phyloP scores from a whole-genome alignment of 2,797 vertebrate species.

The Hafferia zeledoni region DNA sequence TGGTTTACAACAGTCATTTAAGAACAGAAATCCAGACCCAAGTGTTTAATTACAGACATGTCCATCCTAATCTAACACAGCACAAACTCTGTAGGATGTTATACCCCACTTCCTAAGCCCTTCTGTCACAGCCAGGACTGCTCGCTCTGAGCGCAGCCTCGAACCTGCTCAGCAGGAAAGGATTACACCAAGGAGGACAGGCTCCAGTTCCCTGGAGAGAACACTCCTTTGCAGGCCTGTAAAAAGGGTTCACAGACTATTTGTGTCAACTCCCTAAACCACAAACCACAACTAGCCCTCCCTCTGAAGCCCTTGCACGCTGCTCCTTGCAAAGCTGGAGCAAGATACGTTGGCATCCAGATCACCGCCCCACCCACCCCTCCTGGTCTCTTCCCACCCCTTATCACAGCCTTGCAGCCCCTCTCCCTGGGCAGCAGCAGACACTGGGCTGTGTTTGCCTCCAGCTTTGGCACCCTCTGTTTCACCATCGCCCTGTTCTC shows the following conservation, averaged over 20 bases:
- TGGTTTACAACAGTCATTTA: conserved; percentile 3
- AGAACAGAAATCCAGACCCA: conserved; percentile 12
- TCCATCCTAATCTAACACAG: background rate
- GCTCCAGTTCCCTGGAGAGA: background rate
- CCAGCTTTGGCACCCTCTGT: background rate
- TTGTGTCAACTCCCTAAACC: conserved; percentile 58
- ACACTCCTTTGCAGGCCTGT: background rate
- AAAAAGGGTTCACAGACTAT: conserved; percentile 43
- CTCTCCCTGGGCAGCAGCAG: conserved; percentile 33
- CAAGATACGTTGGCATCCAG: conserved; percentile 45
- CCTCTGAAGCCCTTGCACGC: conserved; percentile 4
- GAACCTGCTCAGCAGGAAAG: conserved; percentile 29
- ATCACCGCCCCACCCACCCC: conserved; percentile 21
- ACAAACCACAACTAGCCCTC: conserved; percentile 56
- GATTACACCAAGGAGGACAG: background rate
- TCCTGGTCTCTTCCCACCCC: background rate
- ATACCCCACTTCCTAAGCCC: background rate
- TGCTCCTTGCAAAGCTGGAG: conserved; percentile 40
- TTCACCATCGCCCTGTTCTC: background rate
- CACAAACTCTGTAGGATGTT: background rate
- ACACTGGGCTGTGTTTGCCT: background rate
- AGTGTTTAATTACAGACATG: conserved; percentile 11
- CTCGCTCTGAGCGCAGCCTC: background rate
- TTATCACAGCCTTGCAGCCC: conserved; percentile 40
- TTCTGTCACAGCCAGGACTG: background rate